A percentile compares a stretch with the other conserved stretches of the same genome.
Conservation (phyloP, 2,113 vertebrate species). For the zebrafish (Danio rerio) region GRCz12tu NC_133191.1:537001-537500, state of each 20-base stretch:
- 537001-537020: constrained; percentile 96
- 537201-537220: constrained; percentile 54
- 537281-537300: constrained; percentile 48
- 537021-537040: constrained; percentile 99
- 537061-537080: constrained; percentile 95
- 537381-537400: neutral
- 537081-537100: constrained; percentile 99
- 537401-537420: neutral
- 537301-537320: constrained; percentile 46
- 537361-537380: constrained; percentile 14
- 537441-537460: neutral
- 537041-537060: constrained; percentile 99
- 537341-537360: constrained; percentile 25
- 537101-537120: constrained; percentile 99
- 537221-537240: constrained; percentile 50
- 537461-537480: neutral
- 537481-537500: no score
- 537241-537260: constrained; percentile 54
- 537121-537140: constrained; percentile 99
- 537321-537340: constrained; percentile 35
- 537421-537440: neutral
- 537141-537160: constrained; percentile 99
- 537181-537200: constrained; percentile 45
- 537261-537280: constrained; percentile 49
- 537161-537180: constrained; percentile 99